Evolutionary conservation across 2,797 vertebrate species (phyloP), one percentile per base, ranked within the genome.

Genomic region (Xiphorhynchus erythropygius): DNA sequence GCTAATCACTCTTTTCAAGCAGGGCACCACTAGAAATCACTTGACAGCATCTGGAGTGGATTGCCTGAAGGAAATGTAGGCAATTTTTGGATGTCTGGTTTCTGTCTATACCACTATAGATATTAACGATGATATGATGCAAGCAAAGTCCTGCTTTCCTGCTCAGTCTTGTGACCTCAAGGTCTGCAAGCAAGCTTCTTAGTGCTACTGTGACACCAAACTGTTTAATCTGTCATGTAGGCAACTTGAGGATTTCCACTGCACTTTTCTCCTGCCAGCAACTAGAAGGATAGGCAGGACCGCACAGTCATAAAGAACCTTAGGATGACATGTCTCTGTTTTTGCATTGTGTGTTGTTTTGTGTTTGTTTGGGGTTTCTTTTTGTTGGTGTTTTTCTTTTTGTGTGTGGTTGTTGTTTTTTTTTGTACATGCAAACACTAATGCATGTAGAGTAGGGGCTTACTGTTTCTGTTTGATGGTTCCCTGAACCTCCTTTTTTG

Each of bases 71-170:
- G 90, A 92, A 95, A 76, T 49, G 28, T 49, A 73, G 50, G 44
- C 49, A 74, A 69, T 53, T n/a, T 86, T 83, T 63, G 84, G 42
- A 90, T 53, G 76, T 46, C 81, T 88, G 84, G 67, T 18, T 94
- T 96, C 95, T 86, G 75, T 95, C 85, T 94, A 49, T 73, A 56
- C 23, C 83, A 89, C 60, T 87, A 75, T 69, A 85, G 47, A 76
- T 63, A 73, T 83, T 83, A 90, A 63, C 21, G 74, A 86, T 30
- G 16, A 83, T 50, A 41, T 53, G 47, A 91, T 50, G 84, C 37
- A 84, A 87, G 62, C 19, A 68, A 77, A 89, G 44, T 86, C 75
- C 65, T 73, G 18, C 13, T 92, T 96, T 83, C 41, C 62, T 68
- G 37, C 30, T 95, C 57, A 94, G 84, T 41, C 60, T 64, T 77